Evolutionary conservation across 1,140 invertebrate genomes (phyloP), one percentile per base, ranked within the genome.

Genomic region (Drosophila ogumai): DNA sequence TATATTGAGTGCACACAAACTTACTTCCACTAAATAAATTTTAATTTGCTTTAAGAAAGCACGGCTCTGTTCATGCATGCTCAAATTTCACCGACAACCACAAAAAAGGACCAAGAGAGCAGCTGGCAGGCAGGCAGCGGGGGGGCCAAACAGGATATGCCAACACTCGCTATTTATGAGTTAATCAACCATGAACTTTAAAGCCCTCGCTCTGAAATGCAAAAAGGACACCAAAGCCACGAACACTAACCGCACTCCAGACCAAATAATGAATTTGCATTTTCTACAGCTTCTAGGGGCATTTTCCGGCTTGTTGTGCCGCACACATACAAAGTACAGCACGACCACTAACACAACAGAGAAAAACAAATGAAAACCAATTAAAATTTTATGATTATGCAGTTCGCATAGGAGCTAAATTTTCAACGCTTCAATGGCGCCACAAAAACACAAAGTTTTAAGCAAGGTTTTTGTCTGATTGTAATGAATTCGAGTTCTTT

Each of bases 131-230:
- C 22, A 15, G 32, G 1, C 7, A 2, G 22, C 3, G 15, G 3
- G 19, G 13, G 3, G 19, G 15, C 17, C 10, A 12, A 25, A 63
- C 34, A 55, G 71, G 78, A 63, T 64, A 41, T 69, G 67, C 41
- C 52, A 67, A 76, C 73, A 81, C 73, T 75, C 52, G 61, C 56
- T 71, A 73, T 72, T 84, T 82, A 77, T 69, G 71, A 64, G 56
- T 84, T 84, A 87, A 77, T 88, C 82, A 87, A 77, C 66, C 82
- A 84, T 77, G 55, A 84, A 87, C 69, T 79, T 64, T 79, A 55
- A 57, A 58, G 59, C 64, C 72, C 72, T 68, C 44, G 43, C 57
- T 64, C 25, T 73, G 52, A 72, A 66, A 67, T 60, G 50, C 55
- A 72, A 60, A 67, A 77, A 60, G 44, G 52, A 57, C 66, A 44